Conservation (phyloP, 2,797 vertebrate species). For the Pogoniulus pusillus region DNA sequence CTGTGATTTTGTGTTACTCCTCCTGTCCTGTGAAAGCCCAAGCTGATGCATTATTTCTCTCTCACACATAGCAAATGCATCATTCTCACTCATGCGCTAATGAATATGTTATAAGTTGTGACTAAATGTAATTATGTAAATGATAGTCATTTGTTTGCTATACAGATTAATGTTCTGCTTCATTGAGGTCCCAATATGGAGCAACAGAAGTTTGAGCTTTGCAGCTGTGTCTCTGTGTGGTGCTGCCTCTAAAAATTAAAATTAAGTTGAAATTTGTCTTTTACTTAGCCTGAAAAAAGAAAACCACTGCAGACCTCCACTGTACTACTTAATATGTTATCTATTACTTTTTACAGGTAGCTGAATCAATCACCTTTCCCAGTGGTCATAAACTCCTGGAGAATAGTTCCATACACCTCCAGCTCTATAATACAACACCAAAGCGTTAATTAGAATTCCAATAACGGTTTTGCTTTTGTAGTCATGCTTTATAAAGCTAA, state of each 20-base stretch:
- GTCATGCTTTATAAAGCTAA: background rate
- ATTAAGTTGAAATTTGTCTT: conserved; percentile 58
- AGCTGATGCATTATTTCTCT: background rate
- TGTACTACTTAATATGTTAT: conserved; percentile 23
- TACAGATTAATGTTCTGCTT: conserved; percentile 70
- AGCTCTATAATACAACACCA: background rate
- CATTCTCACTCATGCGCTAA: conserved; percentile 46
- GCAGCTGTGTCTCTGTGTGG: conserved; percentile 64
- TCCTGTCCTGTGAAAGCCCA: background rate
- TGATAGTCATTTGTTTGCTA: conserved; percentile 68
- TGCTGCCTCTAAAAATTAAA: conserved; percentile 65
- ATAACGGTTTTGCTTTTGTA: conserved; percentile 5
- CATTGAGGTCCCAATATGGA: conserved; percentile 60
- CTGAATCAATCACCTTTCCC: conserved; percentile 46
- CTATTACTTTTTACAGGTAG: conserved; percentile 28
- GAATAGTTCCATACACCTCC: conserved; percentile 29
- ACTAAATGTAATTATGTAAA: conserved; percentile 73
- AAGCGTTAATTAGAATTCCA: conserved; percentile 15
- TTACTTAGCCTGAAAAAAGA: conserved; percentile 23
- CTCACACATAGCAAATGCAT: conserved; percentile 22
- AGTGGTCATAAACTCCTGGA: background rate
- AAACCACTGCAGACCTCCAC: background rate
- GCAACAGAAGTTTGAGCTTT: conserved; percentile 46
- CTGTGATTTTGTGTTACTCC: background rate
- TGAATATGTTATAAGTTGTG: conserved; percentile 63